Evolutionary conservation across 1,140 invertebrate species (phyloP).

Genomic region (Rhopalosiphum padi): DNA sequence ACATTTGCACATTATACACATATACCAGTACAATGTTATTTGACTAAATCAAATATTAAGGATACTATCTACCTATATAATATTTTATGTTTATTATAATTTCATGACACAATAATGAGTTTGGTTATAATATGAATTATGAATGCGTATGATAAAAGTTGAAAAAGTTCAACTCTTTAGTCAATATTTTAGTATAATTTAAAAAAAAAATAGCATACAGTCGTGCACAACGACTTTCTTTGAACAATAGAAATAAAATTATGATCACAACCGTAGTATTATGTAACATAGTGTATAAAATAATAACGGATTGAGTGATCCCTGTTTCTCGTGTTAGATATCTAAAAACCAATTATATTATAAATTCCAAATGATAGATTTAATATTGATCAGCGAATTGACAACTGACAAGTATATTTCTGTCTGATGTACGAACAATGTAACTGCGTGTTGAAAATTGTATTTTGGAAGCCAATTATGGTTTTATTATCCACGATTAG

Average conservation of each 20-base stretch:
- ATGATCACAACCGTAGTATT: neutral
- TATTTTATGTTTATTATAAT: neutral
- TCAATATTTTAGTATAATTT: neutral
- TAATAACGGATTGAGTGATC: neutral
- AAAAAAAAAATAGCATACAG: neutral
- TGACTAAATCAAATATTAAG: neutral
- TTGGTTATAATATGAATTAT: neutral
- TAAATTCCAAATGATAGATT: neutral
- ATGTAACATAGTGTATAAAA: neutral
- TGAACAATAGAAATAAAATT: neutral
- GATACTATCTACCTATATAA: neutral
- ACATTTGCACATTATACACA: neutral
- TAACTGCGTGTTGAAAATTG: neutral
- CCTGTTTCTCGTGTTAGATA: neutral
- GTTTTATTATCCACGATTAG: conserved; percentile 10
- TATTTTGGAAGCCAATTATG: neutral
- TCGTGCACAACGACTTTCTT: neutral
- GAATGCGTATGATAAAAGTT: neutral
- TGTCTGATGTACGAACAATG: neutral
- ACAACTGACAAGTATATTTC: neutral
- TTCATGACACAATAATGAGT: neutral
- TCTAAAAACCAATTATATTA: neutral
- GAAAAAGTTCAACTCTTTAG: neutral
- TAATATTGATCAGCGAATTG: neutral
- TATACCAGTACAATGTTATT: neutral